These are phyloP conservation scores for Callaeas wilsoni DNA, from an alignment of 2,113 vertebrate species.

Conservation along the genomic window DNA sequence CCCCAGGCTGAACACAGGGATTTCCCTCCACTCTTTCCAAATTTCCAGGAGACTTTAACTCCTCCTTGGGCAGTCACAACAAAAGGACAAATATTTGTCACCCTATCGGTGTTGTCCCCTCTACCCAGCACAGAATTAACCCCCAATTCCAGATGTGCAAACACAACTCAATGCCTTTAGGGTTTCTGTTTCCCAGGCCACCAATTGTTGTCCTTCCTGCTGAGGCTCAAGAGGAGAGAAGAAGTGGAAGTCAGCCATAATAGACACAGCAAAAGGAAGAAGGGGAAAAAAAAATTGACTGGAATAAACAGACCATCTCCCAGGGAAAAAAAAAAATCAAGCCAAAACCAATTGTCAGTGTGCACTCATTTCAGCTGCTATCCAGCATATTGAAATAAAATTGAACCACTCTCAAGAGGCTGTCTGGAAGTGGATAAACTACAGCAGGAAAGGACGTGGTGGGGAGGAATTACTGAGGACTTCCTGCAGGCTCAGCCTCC, in stretches of 20 bases:
- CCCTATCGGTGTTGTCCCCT: not conserved
- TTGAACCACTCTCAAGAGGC: not conserved
- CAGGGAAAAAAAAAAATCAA: not conserved
- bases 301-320: not conserved
- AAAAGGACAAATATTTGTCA: not conserved
- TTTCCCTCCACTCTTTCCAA: not conserved
- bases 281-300: not conserved
- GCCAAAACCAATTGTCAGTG: not conserved
- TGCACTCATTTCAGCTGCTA: not conserved
- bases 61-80: not conserved
- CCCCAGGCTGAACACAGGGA: not conserved
- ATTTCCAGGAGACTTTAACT: not conserved
- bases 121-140: not conserved
- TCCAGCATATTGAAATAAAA: not conserved
- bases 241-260: not conserved
- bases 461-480: not conserved
- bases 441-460: not conserved
- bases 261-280: not conserved
- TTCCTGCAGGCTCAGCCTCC: not conserved
- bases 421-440: not conserved
- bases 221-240: not conserved
- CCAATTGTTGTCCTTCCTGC: not conserved
- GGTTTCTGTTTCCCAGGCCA: not conserved
- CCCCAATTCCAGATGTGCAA: not conserved
- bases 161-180: not conserved